Conservation (phyloP, 2,113 vertebrate genomes). For the Laticauda laticaudata region DNA sequence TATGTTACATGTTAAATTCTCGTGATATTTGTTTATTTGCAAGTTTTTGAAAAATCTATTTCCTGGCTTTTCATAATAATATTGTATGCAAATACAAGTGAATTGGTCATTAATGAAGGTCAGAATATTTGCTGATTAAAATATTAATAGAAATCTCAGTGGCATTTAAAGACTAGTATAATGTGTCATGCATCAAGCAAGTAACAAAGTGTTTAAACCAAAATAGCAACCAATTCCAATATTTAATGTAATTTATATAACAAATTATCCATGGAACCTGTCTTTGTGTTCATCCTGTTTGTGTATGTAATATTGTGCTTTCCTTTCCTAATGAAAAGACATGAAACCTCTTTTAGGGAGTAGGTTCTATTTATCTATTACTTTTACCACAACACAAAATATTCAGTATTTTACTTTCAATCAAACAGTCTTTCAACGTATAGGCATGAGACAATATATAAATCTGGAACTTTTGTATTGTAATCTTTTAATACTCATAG, state of each 20-base stretch:
- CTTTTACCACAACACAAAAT: not conserved
- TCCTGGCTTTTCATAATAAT: not conserved
- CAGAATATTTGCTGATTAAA: not conserved
- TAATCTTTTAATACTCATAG: not conserved
- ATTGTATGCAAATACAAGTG: not conserved
- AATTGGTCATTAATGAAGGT: not conserved
- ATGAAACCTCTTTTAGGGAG: not conserved
- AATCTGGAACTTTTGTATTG: not conserved
- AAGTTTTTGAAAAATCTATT: not conserved
- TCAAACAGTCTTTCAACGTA: not conserved
- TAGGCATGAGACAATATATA: not conserved
- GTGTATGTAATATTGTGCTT: not conserved
- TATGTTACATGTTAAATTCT: not conserved
- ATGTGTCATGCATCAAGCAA: not conserved
- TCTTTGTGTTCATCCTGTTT: not conserved
- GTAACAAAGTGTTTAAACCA: not conserved
- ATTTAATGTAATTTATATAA: not conserved
- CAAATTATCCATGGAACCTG: not conserved
- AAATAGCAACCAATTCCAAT: not conserved
- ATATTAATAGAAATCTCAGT: not conserved
- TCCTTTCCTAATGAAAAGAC: not conserved
- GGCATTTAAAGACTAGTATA: not conserved
- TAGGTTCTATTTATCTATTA: not conserved
- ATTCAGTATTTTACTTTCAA: not conserved
- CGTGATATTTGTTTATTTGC: not conserved